phyloP scores from a whole-genome alignment of 2,113 vertebrate genomes.

The Siphamia tubifer region DNA sequence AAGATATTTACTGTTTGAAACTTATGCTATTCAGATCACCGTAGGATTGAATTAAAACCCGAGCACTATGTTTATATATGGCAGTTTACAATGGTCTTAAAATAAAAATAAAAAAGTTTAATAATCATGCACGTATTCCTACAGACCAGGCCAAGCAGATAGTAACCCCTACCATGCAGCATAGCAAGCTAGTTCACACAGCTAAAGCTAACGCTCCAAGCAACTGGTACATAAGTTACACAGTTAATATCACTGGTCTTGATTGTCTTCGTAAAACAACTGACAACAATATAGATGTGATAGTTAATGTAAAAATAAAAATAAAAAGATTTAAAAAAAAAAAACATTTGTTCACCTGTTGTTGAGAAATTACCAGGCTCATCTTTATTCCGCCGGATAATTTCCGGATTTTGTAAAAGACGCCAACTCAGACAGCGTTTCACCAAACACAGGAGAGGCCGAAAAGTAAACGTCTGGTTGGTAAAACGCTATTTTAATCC shows the following conservation, averaged over 20 bases:
- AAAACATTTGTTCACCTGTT: conserved; percentile 63
- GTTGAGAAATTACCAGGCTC: conserved; percentile 67
- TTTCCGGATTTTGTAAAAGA: not conserved
- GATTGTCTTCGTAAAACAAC: rapidly evolving
- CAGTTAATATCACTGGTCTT: rapidly evolving
- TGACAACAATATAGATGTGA: too few relatives aligned
- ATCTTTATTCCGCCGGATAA: conserved; percentile 59
- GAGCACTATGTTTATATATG: rapidly evolving
- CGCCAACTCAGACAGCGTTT: not conserved
- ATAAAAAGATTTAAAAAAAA: not conserved
- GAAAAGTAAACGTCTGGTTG: not conserved
- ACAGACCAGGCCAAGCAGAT: not conserved
- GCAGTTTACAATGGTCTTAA: not conserved
- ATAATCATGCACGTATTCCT: not conserved
- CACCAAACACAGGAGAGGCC: not conserved
- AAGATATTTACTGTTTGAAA: not conserved
- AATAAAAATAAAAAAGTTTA: not conserved
- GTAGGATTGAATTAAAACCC: not conserved
- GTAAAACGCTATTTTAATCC: not conserved
- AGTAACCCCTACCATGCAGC: not conserved
- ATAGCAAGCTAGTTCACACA: conserved; percentile 25
- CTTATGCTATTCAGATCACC: not conserved
- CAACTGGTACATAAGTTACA: not conserved
- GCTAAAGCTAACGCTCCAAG: conserved; percentile 29
- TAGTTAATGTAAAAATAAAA: not conserved